Conservation (phyloP, 2,113 vertebrate genomes). For the Spheniscus mendiculus region DNA sequence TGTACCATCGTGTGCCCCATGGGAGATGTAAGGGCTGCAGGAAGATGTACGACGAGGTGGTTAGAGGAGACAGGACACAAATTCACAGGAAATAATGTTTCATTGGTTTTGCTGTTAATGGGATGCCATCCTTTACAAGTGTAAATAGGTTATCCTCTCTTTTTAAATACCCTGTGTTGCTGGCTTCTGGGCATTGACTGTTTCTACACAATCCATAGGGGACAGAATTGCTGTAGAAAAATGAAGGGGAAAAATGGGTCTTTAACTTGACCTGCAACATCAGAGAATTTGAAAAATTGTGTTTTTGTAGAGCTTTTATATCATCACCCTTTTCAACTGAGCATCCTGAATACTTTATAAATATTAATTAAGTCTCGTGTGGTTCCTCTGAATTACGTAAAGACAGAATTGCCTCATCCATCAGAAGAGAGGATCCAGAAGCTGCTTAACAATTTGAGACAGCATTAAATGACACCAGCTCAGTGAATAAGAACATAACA, state of each 20-base stretch:
- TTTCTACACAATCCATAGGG: neutral
- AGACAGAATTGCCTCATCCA: slow-evolving; percentile 42
- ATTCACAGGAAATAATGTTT: neutral
- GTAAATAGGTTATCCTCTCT: neutral
- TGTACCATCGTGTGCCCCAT: accelerated
- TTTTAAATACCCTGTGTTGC: neutral
- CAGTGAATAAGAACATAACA: neutral
- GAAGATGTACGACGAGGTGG: neutral
- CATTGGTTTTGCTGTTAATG: neutral
- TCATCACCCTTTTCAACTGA: slow-evolving; percentile 39
- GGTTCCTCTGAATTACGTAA: slow-evolving; percentile 46
- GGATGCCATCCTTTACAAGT: neutral
- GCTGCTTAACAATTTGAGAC: neutral
- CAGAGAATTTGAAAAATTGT: slow-evolving; percentile 27
- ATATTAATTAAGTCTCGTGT: slow-evolving; percentile 57
- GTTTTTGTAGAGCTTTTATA: slow-evolving; percentile 19
- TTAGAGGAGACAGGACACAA: neutral
- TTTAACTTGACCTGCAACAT: slow-evolving; percentile 26
- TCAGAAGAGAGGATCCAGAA: slow-evolving; percentile 32
- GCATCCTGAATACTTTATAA: slow-evolving; percentile 49
- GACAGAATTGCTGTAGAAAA: slow-evolving; percentile 15
- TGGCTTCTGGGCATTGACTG: neutral
- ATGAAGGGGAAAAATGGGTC: neutral
- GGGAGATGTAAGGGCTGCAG: accelerated
- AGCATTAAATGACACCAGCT: neutral